Evolutionary conservation across 2,888 invertebrate species (phyloP).

Genomic region (Andrena chrysosceles): DNA sequence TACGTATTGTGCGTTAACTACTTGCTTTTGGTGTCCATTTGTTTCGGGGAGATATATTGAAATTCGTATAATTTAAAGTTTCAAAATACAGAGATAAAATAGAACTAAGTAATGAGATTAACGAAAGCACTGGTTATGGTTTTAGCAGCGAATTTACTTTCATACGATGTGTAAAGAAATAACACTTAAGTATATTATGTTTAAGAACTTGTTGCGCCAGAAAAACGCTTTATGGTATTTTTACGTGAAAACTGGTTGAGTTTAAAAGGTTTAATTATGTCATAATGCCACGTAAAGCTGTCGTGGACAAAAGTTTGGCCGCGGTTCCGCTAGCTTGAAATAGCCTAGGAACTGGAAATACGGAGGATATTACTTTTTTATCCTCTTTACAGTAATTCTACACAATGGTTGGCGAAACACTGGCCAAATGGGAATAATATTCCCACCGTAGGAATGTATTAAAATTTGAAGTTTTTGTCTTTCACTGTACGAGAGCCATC

Average conservation of each 20-base stretch:
- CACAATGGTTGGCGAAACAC: not conserved
- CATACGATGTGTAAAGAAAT: not conserved
- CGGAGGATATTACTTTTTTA: not conserved
- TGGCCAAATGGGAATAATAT: not conserved
- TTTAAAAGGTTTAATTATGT: slow-evolving; percentile 6
- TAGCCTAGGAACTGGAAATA: not conserved
- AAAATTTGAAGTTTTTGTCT: not conserved
- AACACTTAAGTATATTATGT: not conserved
- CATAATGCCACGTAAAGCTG: slow-evolving; percentile 1
- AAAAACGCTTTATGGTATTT: not conserved
- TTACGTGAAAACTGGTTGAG: not conserved
- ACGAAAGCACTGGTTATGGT: not conserved
- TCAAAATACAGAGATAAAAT: not conserved
- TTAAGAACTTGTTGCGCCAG: not conserved
- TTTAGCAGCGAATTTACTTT: not conserved
- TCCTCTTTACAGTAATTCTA: not conserved
- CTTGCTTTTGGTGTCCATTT: not conserved
- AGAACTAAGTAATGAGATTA: not conserved
- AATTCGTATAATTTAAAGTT: too few species aligned
- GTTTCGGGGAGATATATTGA: not conserved
- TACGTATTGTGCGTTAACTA: not conserved
- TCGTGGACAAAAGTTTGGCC: not conserved
- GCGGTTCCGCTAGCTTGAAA: not conserved
- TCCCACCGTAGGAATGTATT: not conserved
- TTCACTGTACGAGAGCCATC: not conserved